A percentile compares a stretch with the other conserved stretches of the same genome.
phyloP scores from a whole-genome alignment of 2,888 invertebrate genomes.

The Artemia sinica region DNA sequence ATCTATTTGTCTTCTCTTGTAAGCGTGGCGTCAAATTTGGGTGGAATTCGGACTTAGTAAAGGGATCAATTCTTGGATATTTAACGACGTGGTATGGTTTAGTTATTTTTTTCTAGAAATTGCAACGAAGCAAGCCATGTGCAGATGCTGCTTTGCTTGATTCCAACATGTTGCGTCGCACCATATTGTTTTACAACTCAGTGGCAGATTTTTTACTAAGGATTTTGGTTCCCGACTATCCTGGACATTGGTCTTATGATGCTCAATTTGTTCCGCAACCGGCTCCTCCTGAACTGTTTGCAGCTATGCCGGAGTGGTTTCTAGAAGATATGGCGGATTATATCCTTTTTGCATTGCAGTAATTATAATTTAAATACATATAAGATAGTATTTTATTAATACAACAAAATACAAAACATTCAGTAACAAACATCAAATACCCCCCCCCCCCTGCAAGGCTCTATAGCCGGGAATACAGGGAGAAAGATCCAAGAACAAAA shows the following conservation, averaged over 20 bases:
- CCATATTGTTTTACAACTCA: conserved; percentile 68
- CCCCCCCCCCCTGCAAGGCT: too few relatives aligned
- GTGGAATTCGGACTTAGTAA: too few relatives aligned
- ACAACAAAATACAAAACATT: too few relatives aligned
- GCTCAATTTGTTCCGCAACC: conserved; percentile 33
- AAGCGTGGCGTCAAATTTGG: too few relatives aligned
- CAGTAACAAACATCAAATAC: too few relatives aligned
- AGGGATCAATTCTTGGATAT: not conserved
- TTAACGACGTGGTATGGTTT: not conserved
- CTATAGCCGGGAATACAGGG: too few relatives aligned
- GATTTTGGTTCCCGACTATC: conserved; percentile 31
- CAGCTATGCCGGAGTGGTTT: conserved; percentile 84
- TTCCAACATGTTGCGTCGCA: conserved; percentile 57
- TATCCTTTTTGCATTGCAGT: conserved; percentile 78
- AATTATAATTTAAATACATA: conserved; percentile 35
- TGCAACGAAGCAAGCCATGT: conserved; percentile 65
- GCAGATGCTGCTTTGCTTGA: conserved; percentile 78
- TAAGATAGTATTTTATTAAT: too few relatives aligned
- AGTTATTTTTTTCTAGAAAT: conserved; percentile 29
- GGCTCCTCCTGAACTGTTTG: conserved; percentile 52
- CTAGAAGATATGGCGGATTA: conserved; percentile 95
- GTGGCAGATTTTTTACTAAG: conserved; percentile 55
- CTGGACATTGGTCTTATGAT: conserved; percentile 35
- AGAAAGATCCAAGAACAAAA: too few relatives aligned
- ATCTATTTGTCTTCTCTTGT: too few relatives aligned